Evolutionary conservation across 1,140 invertebrate species (phyloP).

Genomic region (Leptopilina boulardi): DNA sequence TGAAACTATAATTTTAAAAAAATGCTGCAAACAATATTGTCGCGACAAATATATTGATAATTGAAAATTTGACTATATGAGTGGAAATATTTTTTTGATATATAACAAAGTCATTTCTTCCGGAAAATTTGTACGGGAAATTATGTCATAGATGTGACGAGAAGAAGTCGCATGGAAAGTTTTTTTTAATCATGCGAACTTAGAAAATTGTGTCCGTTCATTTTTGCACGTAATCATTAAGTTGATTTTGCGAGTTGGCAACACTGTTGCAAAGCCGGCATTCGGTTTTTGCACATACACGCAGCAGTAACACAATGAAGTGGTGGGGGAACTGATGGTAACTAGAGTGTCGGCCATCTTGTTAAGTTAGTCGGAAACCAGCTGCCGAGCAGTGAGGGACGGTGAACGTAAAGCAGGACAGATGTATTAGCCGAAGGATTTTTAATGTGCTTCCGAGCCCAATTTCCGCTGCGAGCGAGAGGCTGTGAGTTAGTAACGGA

Average conservation of each 20-base stretch:
- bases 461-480: slow-evolving; percentile 66
- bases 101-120: background rate
- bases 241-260: background rate
- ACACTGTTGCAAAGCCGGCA: slow-evolving; percentile 9
- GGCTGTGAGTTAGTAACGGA: slow-evolving; percentile 67
- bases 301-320: too few species aligned
- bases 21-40: too few species aligned
- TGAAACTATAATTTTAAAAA: too few species aligned
- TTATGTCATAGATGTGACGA: background rate
- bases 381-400: slow-evolving; percentile 75
- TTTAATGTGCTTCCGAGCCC: slow-evolving; percentile 74
- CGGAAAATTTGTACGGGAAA: background rate
- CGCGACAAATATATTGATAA: too few species aligned
- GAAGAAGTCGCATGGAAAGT: slow-evolving; percentile 17
- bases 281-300: slow-evolving; percentile 1
- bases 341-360: slow-evolving; percentile 65
- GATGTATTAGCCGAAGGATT: slow-evolving; percentile 72
- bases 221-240: background rate
- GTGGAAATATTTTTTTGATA: background rate
- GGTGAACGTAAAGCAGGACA: slow-evolving; percentile 69
- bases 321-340: slow-evolving; percentile 27
- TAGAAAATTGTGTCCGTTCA: background rate
- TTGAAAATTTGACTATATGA: too few species aligned
- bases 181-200: background rate
- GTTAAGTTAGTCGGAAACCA: slow-evolving; percentile 73